Conservation (phyloP, 2,888 invertebrate species). For the Hymenopus coronatus region DNA sequence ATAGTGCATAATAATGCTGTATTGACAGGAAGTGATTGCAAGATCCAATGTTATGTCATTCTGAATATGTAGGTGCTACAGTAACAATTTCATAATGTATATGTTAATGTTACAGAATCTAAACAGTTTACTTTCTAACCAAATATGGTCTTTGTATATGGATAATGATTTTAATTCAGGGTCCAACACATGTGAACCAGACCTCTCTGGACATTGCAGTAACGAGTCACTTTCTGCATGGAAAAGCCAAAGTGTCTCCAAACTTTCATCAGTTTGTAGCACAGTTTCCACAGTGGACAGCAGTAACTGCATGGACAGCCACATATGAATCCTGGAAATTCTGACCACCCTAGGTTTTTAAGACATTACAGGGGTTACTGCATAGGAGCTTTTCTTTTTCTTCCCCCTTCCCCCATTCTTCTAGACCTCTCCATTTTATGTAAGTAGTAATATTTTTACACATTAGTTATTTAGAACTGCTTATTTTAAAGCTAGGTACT, state of each 20-base stretch:
- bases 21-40: too few relatives aligned
- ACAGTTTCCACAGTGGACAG: conserved; percentile 63
- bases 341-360: conserved; percentile 39
- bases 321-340: conserved; percentile 62
- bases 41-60: too few relatives aligned
- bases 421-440: not conserved
- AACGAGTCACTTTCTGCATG: conserved; percentile 44
- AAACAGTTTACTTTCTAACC: too few relatives aligned
- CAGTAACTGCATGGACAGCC: conserved; percentile 67
- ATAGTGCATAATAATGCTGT: too few relatives aligned
- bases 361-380: too few relatives aligned
- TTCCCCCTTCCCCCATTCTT: too few relatives aligned
- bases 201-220: conserved; percentile 34
- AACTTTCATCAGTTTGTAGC: conserved; percentile 54
- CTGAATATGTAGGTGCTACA: too few relatives aligned
- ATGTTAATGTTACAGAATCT: too few relatives aligned
- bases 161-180: conserved; percentile 41
- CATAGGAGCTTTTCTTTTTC: not conserved
- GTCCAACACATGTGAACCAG: conserved; percentile 33
- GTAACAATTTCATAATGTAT: too few relatives aligned
- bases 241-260: conserved; percentile 52
- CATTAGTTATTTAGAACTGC: not conserved
- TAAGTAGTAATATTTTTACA: not conserved
- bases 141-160: too few relatives aligned
- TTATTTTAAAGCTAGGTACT: not conserved